Evolutionary conservation across 2,113 vertebrate species (phyloP), one percentile per base, ranked within the genome.

Genomic region (Phaethon lepturus): DNA sequence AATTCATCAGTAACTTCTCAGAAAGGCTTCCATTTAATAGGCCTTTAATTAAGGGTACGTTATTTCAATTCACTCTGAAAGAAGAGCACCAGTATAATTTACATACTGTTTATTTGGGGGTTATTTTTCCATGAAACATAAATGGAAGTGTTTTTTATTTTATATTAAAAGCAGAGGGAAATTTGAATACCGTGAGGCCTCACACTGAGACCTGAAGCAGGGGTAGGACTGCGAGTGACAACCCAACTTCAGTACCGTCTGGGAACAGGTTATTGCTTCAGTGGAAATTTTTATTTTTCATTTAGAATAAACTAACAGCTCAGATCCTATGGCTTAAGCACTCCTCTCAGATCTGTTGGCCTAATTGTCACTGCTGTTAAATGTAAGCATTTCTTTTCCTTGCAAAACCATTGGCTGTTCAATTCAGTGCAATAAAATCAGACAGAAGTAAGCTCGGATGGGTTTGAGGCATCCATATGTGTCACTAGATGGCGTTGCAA

Each of bases 401-500:
- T 55, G 38, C 50, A 77, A 86, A 95, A 29, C 25, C 55, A 38
- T 13, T 29, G n/a, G 25, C 25, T 58, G 28, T 47, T 88, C 52
- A 11, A 8, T 33, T 49, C 10, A 22, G 53, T 2, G 55, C 26
- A 29, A 23, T 10, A 38, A 28, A 59, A 44, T 14, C 9, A 4
- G 44, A 17, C 38, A 25, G 40, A 17, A 72, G 52, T 10, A 26
- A 44, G 28, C 25, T 52, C 5, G 60, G 8, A 25, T 1, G 38
- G 9, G 4, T 58, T 53, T 33, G 58, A 85, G 86, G 31, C 95
- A 77, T 69, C 22, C 49, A 2, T 47, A 3, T 0, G 20, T 44
- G 74, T 92, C 95, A 92, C 96, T 97, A 96, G 97, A 67, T 96
- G 97, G 96, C 95, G 77, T 4, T 74, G 89, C 77, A 26, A 96